Percentiles rank a stretch among this genome's conserved stretches.
Evolutionary conservation across 23 tunicate species (phyloP).

Genomic region (Ciona savignyi): DNA sequence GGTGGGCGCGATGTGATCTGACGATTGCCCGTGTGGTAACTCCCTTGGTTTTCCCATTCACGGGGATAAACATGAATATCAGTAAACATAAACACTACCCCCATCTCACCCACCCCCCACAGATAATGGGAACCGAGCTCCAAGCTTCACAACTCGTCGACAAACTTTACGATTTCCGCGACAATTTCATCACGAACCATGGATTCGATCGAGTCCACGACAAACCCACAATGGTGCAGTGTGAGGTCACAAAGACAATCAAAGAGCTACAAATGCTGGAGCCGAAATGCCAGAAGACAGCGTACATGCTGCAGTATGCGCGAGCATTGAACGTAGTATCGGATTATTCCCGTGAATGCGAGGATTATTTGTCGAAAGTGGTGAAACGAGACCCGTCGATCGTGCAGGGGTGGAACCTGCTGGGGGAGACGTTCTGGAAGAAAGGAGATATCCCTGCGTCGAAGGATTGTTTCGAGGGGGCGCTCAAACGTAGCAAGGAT

Average conservation of each 20-base stretch:
- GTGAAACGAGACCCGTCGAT: conserved; percentile 87
- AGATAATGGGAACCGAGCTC: conserved; percentile 23
- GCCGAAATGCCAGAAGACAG: conserved; percentile 49
- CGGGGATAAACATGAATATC: too few species aligned
- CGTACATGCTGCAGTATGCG: conserved; percentile 43
- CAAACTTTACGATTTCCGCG: conserved; percentile 51
- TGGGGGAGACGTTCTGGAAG: conserved; percentile 96
- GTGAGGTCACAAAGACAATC: conserved; percentile 33
- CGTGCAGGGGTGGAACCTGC: conserved; percentile 80
- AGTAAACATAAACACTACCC: too few species aligned
- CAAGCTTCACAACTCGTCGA: conserved; percentile 25
- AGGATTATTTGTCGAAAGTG: conserved; percentile 80
- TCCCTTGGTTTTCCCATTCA: too few species aligned
- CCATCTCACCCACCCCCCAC: too few species aligned
- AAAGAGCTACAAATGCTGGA: conserved; percentile 26
- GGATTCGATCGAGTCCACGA: conserved; percentile 39
- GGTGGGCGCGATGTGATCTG: too few species aligned
- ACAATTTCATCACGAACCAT: conserved; percentile 43
- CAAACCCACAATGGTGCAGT: conserved; percentile 36
- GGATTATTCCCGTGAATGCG: conserved; percentile 77
- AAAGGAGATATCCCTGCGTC: conserved; percentile 69
- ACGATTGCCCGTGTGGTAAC: too few species aligned
- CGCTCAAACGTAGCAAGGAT: conserved; percentile 55
- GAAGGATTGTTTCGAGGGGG: conserved; percentile 86
- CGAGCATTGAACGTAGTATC: conserved; percentile 65